phyloP scores from a whole-genome alignment of 1,140 invertebrate species.

The Berghia stephanieae region DNA sequence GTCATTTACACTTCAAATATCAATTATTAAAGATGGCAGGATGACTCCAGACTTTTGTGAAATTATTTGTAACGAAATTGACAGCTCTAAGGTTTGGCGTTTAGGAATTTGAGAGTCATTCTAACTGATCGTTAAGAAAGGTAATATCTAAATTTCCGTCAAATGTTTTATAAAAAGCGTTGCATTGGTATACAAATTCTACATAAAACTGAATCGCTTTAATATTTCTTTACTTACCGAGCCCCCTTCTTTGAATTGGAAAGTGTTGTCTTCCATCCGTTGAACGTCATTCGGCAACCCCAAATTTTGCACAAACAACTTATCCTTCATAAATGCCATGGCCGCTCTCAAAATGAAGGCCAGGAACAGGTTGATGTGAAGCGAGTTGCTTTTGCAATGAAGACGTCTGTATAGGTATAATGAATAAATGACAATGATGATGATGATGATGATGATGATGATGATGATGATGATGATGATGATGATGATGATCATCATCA shows the following conservation, averaged over 20 bases:
- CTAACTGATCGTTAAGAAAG: too few species aligned
- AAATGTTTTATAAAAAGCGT: too few species aligned
- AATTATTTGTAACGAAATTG: too few species aligned
- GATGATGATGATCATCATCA: background rate
- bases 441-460: background rate
- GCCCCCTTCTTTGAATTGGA: constrained; percentile 39
- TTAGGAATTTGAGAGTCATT: too few species aligned
- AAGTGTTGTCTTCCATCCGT: constrained; percentile 9
- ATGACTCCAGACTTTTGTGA: too few species aligned
- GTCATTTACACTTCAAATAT: too few species aligned
- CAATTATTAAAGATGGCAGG: too few species aligned
- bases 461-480: background rate
- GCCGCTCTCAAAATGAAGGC: constrained; percentile 76
- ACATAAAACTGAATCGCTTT: too few species aligned
- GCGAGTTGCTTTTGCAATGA: constrained; percentile 74
- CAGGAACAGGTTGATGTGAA: constrained; percentile 76
- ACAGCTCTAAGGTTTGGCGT: too few species aligned
- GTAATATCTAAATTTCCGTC: too few species aligned
- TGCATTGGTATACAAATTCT: too few species aligned
- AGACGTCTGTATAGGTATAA: constrained; percentile 63
- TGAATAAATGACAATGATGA: background rate
- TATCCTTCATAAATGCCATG: constrained; percentile 71
- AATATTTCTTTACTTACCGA: constrained; percentile 38
- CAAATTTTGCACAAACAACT: constrained; percentile 70
- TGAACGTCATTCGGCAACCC: constrained; percentile 59